Base-by-base conservation (phyloP, 1,140 invertebrate genomes). In the Stegodyphus mimosarum region DNA sequence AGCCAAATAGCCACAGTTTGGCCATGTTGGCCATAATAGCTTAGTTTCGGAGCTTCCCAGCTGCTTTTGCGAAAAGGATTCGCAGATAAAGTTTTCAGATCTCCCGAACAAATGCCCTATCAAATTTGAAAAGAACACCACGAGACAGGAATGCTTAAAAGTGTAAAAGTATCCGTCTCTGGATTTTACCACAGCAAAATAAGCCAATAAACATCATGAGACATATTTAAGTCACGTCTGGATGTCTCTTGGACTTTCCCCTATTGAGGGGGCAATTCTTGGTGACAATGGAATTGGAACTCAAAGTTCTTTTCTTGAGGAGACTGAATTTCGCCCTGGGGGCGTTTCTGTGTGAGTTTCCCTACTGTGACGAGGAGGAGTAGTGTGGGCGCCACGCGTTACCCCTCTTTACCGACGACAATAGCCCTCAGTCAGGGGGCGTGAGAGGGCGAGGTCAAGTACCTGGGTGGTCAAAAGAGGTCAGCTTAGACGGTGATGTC, bases 391-490 rank as follows among this genome's bases (percentile, higher is more conserved):
- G 74, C 74, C 74, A 76, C 74, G 60, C 49, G 74, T 13, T 66
- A 15, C 60, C 53, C 13, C n/a, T n/a, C 18, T 49, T 63, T 18
- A 50, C 60, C 49, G 60, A 10, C 48, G 7, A 15, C 51, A n/a
- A 63, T 33, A 64, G 6, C 18, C 33, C 33, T 33, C 33, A 33
- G 33, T 33, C 3, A 33, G 64, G 60, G 60, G 74, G 60, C 50
- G 11, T 11, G 10, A 11, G 48, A 66, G 15, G 51, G 60, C 10
- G 7, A 60, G 74, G 60, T 76, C 74, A 76, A 76, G 74, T 76
- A 50, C 74, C n/a, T 76, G 74, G 74, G 74, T 76, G 74, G 74
- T 76, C 74, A 76, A 18, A 7, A 50, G 53, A 76, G 74, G 74
- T 50, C 15, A 48, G 18, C 33, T 17, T 53, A 17, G 74, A 64